phyloP scores from a whole-genome alignment of 2,888 invertebrate species.

The Phengaris alcon region DNA sequence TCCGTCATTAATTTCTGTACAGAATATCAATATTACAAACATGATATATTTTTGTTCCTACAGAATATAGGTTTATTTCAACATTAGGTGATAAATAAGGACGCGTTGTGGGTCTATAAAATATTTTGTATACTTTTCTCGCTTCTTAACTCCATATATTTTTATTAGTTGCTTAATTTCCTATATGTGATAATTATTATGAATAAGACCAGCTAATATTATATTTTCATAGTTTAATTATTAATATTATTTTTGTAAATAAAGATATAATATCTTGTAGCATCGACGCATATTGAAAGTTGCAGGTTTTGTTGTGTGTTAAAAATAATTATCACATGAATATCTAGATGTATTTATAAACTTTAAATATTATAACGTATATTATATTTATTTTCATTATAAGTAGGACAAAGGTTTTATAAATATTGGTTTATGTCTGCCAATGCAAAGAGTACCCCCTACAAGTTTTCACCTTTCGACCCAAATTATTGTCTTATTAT shows the following conservation, averaged over 20 bases:
- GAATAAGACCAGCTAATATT: constrained; percentile 67
- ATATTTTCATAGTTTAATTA: constrained; percentile 60
- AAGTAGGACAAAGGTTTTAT: constrained; percentile 5
- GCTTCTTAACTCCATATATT: constrained; percentile 20
- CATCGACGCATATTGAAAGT: constrained; percentile 4
- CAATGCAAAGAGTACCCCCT: neutral
- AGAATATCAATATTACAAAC: constrained; percentile 2
- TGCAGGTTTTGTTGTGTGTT: constrained; percentile 27
- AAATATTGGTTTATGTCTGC: neutral
- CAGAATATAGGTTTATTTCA: constrained; percentile 22
- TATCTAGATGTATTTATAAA: constrained; percentile 16
- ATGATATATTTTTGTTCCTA: constrained; percentile 27
- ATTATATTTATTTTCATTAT: constrained; percentile 26
- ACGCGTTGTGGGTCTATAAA: constrained; percentile 23
- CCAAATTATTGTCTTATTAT: neutral
- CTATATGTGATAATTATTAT: constrained; percentile 69
- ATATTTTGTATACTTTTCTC: constrained; percentile 28
- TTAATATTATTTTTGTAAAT: constrained; percentile 66
- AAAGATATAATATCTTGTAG: constrained; percentile 38
- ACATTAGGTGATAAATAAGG: constrained; percentile 10
- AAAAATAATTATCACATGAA: constrained; percentile 15
- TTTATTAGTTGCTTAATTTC: constrained; percentile 25
- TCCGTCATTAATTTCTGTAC: constrained; percentile 16
- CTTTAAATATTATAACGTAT: constrained; percentile 10
- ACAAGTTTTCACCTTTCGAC: constrained; percentile 12